Evolutionary conservation across 2,888 invertebrate species (phyloP).

Genomic region (Phrixothrix hirtus): DNA sequence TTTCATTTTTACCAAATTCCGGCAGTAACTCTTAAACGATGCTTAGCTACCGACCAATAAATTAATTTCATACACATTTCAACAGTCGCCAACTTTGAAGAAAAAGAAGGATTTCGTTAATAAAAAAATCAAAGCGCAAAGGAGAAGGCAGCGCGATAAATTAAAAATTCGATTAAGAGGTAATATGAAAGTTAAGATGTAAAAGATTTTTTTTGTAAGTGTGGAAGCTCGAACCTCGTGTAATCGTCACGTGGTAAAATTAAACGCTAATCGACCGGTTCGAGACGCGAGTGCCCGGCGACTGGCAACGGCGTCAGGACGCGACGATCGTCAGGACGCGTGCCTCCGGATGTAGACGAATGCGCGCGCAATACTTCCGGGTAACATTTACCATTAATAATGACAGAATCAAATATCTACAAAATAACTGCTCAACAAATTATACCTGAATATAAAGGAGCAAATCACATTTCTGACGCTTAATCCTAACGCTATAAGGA

Average conservation of each 20-base stretch:
- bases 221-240: conserved; percentile 13
- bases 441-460: no score
- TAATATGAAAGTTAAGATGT: neutral
- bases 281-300: conserved; percentile 47
- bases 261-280: conserved; percentile 44
- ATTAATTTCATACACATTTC: conserved; percentile 10
- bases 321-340: conserved; percentile 55
- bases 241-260: conserved; percentile 39
- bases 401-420: neutral
- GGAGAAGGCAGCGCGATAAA: neutral
- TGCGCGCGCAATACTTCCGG: conserved; percentile 63
- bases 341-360: conserved; percentile 52
- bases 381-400: conserved; percentile 32
- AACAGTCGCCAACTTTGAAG: neutral
- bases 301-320: conserved; percentile 52
- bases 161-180: neutral
- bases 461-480: no score
- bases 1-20: conserved; percentile 25
- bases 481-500: no score
- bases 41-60: conserved; percentile 16
- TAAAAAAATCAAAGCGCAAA: neutral
- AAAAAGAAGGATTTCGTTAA: neutral
- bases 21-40: conserved; percentile 15
- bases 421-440: no score
- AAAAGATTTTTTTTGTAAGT: neutral